A percentile compares a stretch with the other conserved stretches of the same genome.
phyloP scores from a whole-genome alignment of 2,888 invertebrate species.

The Spisula subtruncata region DNA sequence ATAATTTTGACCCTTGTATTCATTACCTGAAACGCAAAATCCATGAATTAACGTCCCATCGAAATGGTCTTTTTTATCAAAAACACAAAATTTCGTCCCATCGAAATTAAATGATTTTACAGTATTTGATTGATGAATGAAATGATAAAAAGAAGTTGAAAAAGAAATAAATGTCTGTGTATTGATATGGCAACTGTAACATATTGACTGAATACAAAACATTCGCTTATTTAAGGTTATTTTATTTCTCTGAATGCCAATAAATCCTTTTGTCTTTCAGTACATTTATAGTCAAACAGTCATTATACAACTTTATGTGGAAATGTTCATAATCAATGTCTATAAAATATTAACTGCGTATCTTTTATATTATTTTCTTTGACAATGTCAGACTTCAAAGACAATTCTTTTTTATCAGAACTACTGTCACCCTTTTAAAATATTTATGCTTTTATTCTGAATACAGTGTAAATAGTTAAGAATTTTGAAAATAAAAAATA shows the following conservation, averaged over 20 bases:
- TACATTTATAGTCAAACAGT: background rate
- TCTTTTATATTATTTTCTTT: background rate
- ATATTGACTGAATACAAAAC: background rate
- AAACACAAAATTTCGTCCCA: no score
- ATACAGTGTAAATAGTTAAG: no score
- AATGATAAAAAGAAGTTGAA: background rate
- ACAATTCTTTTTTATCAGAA: background rate
- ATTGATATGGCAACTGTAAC: no score
- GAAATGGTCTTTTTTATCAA: no score
- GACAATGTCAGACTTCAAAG: background rate
- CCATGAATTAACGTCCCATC: no score
- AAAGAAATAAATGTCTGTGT: background rate
- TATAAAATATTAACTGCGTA: background rate
- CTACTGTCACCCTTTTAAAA: no score
- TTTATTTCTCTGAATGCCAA: background rate
- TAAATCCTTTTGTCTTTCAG: background rate
- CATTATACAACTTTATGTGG: background rate
- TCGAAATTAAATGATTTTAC: no score
- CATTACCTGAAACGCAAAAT: no score
- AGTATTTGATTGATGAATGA: background rate
- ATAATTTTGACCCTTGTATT: no score
- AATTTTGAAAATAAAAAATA: no score
- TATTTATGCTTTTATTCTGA: no score
- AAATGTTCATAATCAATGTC: background rate
- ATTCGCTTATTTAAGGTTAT: background rate